phyloP scores from a whole-genome alignment of 2,113 vertebrate species.

The Marmota flaviventris region DNA sequence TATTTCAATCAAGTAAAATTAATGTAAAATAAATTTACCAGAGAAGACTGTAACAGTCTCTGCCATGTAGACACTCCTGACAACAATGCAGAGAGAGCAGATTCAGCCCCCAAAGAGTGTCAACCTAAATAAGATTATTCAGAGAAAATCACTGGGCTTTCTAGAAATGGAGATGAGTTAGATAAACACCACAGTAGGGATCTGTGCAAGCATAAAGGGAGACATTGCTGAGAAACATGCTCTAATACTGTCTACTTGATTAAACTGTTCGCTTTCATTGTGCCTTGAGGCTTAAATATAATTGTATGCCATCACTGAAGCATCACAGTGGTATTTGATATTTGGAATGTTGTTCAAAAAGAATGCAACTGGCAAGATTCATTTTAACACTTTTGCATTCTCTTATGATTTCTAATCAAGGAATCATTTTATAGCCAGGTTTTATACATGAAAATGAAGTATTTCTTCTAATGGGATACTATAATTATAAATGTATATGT shows the following conservation, averaged over 20 bases:
- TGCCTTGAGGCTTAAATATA: conserved; percentile 60
- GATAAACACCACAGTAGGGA: conserved; percentile 43
- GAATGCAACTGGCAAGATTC: conserved; percentile 46
- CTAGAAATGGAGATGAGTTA: conserved; percentile 37
- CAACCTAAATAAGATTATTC: conserved; percentile 51
- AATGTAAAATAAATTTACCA: not conserved
- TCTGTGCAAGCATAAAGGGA: conserved; percentile 48
- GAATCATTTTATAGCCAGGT: conserved; percentile 11
- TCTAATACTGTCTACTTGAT: conserved; percentile 58
- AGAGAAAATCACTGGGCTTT: conserved; percentile 56
- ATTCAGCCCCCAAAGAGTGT: not conserved
- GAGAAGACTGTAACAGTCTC: not conserved
- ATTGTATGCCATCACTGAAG: conserved; percentile 53
- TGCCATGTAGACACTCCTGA: not conserved
- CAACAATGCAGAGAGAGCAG: not conserved
- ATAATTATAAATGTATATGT: not conserved
- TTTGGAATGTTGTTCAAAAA: conserved; percentile 26
- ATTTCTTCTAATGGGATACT: not conserved
- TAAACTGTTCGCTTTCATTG: conserved; percentile 31
- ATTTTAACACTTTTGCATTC: conserved; percentile 14
- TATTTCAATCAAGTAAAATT: not conserved
- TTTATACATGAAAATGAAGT: not conserved
- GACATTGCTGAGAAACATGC: conserved; percentile 39
- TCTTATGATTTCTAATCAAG: conserved; percentile 20
- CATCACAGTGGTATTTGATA: conserved; percentile 38